Conservation (phyloP, 2,888 invertebrate genomes). For the Dasypogon diadema region DNA sequence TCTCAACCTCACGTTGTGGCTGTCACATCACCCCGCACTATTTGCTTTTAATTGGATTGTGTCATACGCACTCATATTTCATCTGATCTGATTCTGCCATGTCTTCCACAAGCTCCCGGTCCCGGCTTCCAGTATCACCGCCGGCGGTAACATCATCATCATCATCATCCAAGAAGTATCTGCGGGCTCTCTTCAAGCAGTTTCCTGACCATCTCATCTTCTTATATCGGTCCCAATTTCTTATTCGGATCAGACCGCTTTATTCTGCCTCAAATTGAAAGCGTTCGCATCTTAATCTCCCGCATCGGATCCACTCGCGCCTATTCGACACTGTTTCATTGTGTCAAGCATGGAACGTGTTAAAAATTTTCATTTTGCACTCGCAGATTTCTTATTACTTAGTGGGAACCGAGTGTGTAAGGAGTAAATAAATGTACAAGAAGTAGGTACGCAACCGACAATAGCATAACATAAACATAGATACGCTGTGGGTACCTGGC, state of each 20-base stretch:
- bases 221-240: constrained; percentile 28
- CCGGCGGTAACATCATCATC: constrained; percentile 1
- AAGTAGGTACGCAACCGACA: neutral
- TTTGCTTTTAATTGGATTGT: constrained; percentile 49
- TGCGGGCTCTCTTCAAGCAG: constrained; percentile 28
- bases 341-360: constrained; percentile 24
- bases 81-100: constrained; percentile 17
- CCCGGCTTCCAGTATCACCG: constrained; percentile 21
- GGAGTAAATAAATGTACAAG: neutral
- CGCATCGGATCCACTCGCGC: constrained; percentile 38
- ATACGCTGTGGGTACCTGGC: neutral
- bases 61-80: constrained; percentile 47
- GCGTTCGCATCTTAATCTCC: constrained; percentile 46
- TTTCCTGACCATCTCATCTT: constrained; percentile 18
- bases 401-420: neutral
- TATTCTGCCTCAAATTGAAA: constrained; percentile 39
- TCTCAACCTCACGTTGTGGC: neutral
- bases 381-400: constrained; percentile 27
- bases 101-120: too few relatives aligned
- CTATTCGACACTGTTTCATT: constrained; percentile 18
- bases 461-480: neutral
- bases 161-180: constrained; percentile 31
- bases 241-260: constrained; percentile 42
- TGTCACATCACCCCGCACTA: neutral
- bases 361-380: constrained; percentile 35